Percentiles rank a stretch among this genome's conserved stretches.
phyloP scores from a whole-genome alignment of 2,797 vertebrate species.

The Oreochromis mossambicus region DNA sequence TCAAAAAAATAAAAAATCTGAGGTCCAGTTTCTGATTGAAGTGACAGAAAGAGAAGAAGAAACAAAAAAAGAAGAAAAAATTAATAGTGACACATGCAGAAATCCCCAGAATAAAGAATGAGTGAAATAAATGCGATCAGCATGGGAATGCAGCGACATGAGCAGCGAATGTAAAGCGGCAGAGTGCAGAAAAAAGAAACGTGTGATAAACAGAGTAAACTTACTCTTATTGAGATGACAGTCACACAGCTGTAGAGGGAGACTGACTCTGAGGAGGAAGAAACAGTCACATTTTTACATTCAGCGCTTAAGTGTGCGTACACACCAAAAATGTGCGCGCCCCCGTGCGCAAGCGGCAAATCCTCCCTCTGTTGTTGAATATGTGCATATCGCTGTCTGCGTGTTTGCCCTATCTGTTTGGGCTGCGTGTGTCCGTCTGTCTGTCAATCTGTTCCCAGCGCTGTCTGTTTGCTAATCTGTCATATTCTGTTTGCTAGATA shows the following conservation, averaged over 20 bases:
- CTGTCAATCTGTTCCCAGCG: conserved; percentile 64
- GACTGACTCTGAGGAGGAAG: conserved; percentile 60
- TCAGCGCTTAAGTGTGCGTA: neutral
- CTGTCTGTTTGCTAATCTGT: conserved; percentile 73
- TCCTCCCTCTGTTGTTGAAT: conserved; percentile 56
- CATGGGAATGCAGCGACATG: neutral
- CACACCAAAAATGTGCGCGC: neutral
- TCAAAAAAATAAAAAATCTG: neutral
- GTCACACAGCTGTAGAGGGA: conserved; percentile 74
- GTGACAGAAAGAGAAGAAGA: neutral
- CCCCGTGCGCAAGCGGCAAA: neutral
- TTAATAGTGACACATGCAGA: neutral
- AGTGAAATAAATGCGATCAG: neutral
- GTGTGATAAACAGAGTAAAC: conserved; percentile 22
- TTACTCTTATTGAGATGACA: conserved; percentile 51
- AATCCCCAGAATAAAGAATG: neutral
- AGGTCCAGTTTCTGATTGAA: conserved; percentile 44
- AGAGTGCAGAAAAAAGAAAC: neutral
- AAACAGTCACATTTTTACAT: conserved; percentile 37
- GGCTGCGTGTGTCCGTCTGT: conserved; percentile 60
- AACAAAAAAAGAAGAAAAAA: neutral
- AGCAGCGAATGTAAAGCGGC: neutral
- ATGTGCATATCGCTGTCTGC: conserved; percentile 47
- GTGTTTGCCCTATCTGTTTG: conserved; percentile 64
- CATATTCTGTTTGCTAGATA: conserved; percentile 67